Base-by-base conservation (phyloP, 2,797 vertebrate species). In the Zalophus californianus region DNA sequence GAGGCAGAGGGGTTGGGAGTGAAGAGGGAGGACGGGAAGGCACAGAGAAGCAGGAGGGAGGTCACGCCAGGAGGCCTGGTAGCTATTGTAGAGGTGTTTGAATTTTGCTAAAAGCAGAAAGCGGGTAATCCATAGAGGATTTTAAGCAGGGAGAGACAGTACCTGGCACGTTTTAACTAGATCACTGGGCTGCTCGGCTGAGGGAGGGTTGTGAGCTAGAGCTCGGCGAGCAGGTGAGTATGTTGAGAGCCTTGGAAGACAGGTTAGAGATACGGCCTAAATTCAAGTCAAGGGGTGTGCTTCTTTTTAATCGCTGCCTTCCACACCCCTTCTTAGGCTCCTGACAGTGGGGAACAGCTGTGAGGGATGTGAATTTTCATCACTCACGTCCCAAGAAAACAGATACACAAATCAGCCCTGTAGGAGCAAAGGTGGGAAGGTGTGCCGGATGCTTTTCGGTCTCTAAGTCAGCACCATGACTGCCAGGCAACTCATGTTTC, bases 1-100 rank as follows among this genome's bases (percentile, higher is more conserved):
- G 7, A n/a, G 16, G 29, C 0, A 0, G 20, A 25, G 13, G 3
- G n/a, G 2, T 32, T 18, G 35, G 3, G 10, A 0, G 35, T 0
- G 2, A 2, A 48, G n/a, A 18, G 9, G 5, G 15, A 56, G 20
- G 35, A 29, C 7, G 8, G 10, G 27, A 54, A 2, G n/a, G 0
- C 0, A 7, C 0, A 1, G 7, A 10, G 4, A n/a, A n/a, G 79
- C 0, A 35, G 13, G 41, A 11, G 0, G 9, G 10, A 14, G 16
- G 0, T 23, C 11, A 0, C 4, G 1, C 20, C 20, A 18, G 18
- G 12, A 62, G 25, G 13, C 12, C 48, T 41, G 48, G 2, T 18
- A 0, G 13, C 8, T 14, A 20, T 8, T 10, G n/a, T 7, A 0
- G 1, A n/a, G 32, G 18, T n/a, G 18, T 56, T 62, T 58, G 50